A percentile compares a stretch with the other conserved stretches of the same genome.
These are phyloP conservation scores for Grammomys surdaster DNA, from an alignment of 2,113 vertebrate genomes.

Conservation along the genomic window DNA sequence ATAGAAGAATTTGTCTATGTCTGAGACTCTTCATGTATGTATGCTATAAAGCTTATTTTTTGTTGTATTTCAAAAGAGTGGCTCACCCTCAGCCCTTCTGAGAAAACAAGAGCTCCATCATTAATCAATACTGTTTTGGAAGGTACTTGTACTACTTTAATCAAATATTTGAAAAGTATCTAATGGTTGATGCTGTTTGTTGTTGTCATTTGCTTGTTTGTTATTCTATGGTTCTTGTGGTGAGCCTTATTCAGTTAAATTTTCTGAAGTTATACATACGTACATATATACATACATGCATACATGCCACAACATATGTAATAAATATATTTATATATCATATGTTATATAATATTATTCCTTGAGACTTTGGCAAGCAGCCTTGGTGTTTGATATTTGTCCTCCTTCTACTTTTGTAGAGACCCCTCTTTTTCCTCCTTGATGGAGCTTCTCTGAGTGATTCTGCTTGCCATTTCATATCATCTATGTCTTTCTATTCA, in stretches of 20 bases:
- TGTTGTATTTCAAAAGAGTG: neutral
- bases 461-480: neutral
- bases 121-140: neutral
- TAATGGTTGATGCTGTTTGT: neutral
- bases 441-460: neutral
- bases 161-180: neutral
- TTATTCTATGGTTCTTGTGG: neutral
- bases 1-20: neutral
- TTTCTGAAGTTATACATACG: neutral
- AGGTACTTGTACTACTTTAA: neutral
- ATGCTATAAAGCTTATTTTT: neutral
- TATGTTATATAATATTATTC: neutral
- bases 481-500: neutral
- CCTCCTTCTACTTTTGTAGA: neutral
- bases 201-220: neutral
- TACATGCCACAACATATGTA: no score
- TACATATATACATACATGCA: neutral
- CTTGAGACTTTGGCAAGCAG: neutral
- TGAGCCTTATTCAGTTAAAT: neutral
- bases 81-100: neutral
- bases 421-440: neutral
- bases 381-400: no score
- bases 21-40: neutral
- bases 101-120: neutral
- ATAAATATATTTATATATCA: neutral